phyloP scores from a whole-genome alignment of 1,140 invertebrate genomes.

The Drosophila ironensis region DNA sequence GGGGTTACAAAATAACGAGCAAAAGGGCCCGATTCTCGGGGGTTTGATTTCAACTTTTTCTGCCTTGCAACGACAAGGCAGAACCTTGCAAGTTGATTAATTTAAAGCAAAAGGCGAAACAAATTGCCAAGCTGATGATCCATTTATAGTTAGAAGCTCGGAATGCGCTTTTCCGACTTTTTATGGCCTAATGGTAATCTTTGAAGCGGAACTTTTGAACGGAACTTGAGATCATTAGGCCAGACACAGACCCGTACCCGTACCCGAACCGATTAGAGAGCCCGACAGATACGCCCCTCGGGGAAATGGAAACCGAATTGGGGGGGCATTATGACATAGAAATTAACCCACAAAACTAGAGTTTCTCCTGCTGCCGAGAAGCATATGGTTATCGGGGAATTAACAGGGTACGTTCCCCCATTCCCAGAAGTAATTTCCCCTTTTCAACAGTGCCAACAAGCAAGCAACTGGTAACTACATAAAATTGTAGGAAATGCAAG shows the following conservation, averaged over 20 bases:
- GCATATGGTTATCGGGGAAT: conserved; percentile 25
- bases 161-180: conserved; percentile 14
- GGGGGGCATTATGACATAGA: conserved; percentile 16
- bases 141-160: not conserved
- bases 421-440: conserved; percentile 12
- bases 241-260: conserved; percentile 20
- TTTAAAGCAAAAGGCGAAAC: not conserved
- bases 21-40: conserved; percentile 9
- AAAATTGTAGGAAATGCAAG: conserved; percentile 8
- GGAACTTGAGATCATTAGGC: conserved; percentile 46
- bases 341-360: conserved; percentile 26
- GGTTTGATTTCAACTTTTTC: conserved; percentile 43
- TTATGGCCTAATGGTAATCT: conserved; percentile 22
- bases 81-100: conserved; percentile 47
- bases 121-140: not conserved
- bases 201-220: conserved; percentile 38
- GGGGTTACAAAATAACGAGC: conserved; percentile 28
- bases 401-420: not conserved
- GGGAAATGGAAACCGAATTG: conserved; percentile 8
- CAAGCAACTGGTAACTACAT: conserved; percentile 27
- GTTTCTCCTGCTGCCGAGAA: conserved; percentile 2
- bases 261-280: too few relatives aligned
- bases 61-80: not conserved
- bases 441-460: not conserved
- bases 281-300: conserved; percentile 2